Percentiles rank a stretch among this genome's conserved stretches.
These are phyloP conservation scores for Ligdia adustata DNA, from an alignment of 2,888 invertebrate genomes.

Conservation along the genomic window DNA sequence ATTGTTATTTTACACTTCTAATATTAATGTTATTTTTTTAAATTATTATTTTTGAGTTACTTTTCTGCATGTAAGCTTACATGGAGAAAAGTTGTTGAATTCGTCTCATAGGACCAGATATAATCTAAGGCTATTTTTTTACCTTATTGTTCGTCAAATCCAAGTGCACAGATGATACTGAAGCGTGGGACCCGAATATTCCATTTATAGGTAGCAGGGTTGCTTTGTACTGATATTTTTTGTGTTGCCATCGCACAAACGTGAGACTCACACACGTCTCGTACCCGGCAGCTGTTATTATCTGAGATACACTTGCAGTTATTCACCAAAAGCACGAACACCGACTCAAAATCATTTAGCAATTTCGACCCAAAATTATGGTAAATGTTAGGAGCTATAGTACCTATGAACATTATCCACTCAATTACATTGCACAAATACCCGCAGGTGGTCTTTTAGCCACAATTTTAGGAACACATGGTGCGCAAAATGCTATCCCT, in stretches of 20 bases:
- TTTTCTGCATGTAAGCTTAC: no score
- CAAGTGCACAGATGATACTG: constrained; percentile 67
- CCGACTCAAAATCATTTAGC: constrained; percentile 57
- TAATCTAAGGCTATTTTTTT: not conserved
- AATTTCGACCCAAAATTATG: constrained; percentile 65
- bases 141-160: constrained; percentile 45
- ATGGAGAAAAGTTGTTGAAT: no score
- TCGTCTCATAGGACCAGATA: not conserved
- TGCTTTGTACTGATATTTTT: constrained; percentile 71
- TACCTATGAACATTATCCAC: constrained; percentile 52
- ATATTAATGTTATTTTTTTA: no score
- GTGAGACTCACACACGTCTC: constrained; percentile 69
- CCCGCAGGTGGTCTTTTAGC: constrained; percentile 45
- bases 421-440: constrained; percentile 61
- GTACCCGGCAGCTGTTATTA: constrained; percentile 61
- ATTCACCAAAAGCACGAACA: constrained; percentile 59
- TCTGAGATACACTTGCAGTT: constrained; percentile 51
- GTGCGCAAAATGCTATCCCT: constrained; percentile 22
- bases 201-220: constrained; percentile 76
- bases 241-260: constrained; percentile 71
- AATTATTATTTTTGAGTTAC: not conserved
- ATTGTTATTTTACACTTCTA: not conserved
- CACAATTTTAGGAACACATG: constrained; percentile 19
- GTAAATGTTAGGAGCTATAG: constrained; percentile 54
- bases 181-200: constrained; percentile 67